phyloP scores from a whole-genome alignment of 2,888 invertebrate genomes.

The Protonemura montana region DNA sequence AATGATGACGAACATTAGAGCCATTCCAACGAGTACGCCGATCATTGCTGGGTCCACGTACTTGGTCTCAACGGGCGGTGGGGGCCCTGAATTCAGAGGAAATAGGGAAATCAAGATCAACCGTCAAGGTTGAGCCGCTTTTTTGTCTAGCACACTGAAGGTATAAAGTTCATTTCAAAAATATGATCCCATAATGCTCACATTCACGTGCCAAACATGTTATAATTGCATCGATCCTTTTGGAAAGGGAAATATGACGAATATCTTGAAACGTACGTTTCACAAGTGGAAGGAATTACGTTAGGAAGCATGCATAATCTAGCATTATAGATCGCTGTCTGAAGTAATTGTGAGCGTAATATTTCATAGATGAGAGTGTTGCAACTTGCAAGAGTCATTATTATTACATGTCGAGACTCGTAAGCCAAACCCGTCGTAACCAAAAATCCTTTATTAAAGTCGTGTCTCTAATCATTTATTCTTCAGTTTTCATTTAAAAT shows the following conservation, averaged over 20 bases:
- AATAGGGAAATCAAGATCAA: neutral
- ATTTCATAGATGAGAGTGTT: neutral
- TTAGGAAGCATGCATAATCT: neutral
- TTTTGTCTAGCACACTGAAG: no score
- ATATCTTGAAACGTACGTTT: neutral
- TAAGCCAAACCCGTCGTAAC: no score
- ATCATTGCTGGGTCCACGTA: slow-evolving; percentile 91
- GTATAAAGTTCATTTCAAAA: no score
- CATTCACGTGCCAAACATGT: neutral
- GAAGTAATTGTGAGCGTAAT: neutral
- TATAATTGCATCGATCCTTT: neutral
- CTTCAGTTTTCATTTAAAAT: no score
- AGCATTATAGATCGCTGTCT: slow-evolving; percentile 12
- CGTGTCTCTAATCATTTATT: no score
- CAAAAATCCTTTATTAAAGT: no score
- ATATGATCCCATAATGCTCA: no score
- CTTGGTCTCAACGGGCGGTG: slow-evolving; percentile 57
- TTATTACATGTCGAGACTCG: neutral
- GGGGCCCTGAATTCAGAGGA: slow-evolving; percentile 1
- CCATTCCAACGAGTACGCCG: slow-evolving; percentile 87
- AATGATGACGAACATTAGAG: slow-evolving; percentile 92
- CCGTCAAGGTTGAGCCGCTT: no score
- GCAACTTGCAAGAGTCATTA: neutral
- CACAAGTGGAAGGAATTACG: neutral
- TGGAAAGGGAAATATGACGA: neutral